These are phyloP conservation scores for Scalopus aquaticus DNA, from an alignment of 2,113 vertebrate genomes.

Conservation along the genomic window DNA sequence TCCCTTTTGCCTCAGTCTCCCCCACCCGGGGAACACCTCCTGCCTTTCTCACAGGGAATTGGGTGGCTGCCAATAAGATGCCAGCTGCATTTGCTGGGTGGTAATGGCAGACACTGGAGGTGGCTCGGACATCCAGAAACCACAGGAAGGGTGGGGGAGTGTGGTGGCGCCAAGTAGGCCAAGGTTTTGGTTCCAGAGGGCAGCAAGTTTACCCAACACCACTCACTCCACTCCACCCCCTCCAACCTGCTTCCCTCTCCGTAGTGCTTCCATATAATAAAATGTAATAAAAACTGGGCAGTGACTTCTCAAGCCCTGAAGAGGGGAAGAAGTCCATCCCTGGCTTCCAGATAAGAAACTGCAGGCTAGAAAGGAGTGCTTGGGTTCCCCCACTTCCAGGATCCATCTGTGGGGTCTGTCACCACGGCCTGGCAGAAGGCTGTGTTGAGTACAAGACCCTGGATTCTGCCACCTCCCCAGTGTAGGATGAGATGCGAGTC, in stretches of 20 bases:
- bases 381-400: rapidly evolving
- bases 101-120: neutral
- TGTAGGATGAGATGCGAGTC: neutral
- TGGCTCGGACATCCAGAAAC: neutral
- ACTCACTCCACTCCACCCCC: neutral
- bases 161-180: neutral
- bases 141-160: rapidly evolving
- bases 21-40: neutral
- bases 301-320: neutral
- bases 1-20: neutral
- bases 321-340: neutral
- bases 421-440: rapidly evolving
- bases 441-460: neutral
- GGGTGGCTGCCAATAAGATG: neutral
- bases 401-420: neutral
- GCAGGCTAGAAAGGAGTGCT: neutral
- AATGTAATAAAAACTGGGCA: neutral
- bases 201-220: neutral
- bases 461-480: neutral
- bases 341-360: neutral
- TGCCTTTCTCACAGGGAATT: neutral
- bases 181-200: neutral
- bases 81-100: rapidly evolving
- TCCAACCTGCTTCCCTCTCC: neutral
- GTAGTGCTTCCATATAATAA: neutral